These are phyloP conservation scores for Peromyscus eremicus DNA, from an alignment of 2,797 vertebrate species.

Conservation along the genomic window DNA sequence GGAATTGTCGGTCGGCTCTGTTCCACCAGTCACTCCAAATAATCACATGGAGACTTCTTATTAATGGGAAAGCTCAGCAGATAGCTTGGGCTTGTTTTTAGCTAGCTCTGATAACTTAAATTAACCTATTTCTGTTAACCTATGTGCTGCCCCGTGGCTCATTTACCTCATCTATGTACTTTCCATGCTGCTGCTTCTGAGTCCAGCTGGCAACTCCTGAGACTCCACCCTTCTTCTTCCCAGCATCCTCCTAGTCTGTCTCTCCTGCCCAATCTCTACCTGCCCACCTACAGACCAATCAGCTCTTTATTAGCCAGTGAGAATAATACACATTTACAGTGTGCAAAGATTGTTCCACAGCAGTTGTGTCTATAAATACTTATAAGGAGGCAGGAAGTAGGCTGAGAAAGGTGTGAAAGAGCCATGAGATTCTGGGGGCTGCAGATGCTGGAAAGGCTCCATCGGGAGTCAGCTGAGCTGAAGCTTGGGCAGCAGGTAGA, in stretches of 20 bases:
- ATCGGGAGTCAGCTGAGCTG: neutral
- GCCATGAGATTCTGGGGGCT: neutral
- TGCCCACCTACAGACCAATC: neutral
- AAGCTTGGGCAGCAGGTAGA: neutral
- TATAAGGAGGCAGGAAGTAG: neutral
- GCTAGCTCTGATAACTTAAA: neutral
- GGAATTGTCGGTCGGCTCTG: neutral
- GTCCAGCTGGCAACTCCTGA: neutral
- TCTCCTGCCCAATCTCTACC: neutral
- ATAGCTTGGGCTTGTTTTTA: neutral
- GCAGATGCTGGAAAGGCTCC: neutral
- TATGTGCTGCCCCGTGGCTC: neutral
- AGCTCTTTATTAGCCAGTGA: neutral
- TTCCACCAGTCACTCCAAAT: neutral
- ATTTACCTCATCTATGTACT: neutral
- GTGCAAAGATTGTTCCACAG: neutral
- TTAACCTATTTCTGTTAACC: neutral
- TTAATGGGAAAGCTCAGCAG: neutral
- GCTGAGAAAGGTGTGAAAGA: conserved; percentile 7
- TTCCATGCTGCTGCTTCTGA: neutral
- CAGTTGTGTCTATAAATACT: conserved; percentile 20
- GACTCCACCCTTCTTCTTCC: neutral
- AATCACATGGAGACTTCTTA: neutral
- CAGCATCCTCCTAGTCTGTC: neutral
- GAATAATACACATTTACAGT: neutral